A percentile compares a stretch with the other conserved stretches of the same genome.
These are phyloP conservation scores for Ammodytes dubius DNA, from an alignment of 2,113 vertebrate species.

Conservation along the genomic window DNA sequence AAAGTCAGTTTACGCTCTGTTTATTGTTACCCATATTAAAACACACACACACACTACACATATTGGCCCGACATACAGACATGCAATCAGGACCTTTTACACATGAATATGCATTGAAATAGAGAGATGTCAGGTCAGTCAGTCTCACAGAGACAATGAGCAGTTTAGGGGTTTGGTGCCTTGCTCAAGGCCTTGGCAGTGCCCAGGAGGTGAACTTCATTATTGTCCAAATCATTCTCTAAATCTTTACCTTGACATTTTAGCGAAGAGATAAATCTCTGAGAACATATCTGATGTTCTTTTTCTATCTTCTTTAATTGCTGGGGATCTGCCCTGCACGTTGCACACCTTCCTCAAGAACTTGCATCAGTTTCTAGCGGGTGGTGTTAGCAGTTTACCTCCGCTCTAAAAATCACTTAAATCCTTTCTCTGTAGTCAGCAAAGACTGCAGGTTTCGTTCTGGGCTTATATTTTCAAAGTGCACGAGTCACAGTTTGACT, in stretches of 20 bases:
- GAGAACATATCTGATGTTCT: conserved; percentile 11
- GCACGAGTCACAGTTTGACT: conserved; percentile 57
- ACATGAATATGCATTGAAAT: no score
- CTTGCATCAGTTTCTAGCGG: conserved; percentile 51
- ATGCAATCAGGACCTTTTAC: no score
- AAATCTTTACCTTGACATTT: conserved; percentile 31
- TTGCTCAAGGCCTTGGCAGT: no score
- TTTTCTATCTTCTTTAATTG: conserved; percentile 46
- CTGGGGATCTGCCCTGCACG: background rate
- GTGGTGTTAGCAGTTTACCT: conserved; percentile 22
- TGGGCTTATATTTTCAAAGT: conserved; percentile 55
- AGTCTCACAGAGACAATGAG: no score
- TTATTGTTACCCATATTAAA: no score
- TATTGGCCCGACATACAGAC: no score
- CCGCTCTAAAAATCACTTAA: conserved; percentile 44
- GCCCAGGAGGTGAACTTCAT: background rate
- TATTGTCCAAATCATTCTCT: conserved; percentile 1
- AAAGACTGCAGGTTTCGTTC: conserved; percentile 33
- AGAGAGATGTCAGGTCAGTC: no score
- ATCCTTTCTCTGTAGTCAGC: conserved; percentile 50
- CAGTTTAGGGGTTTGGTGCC: no score
- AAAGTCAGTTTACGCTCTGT: no score
- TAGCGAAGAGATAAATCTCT: conserved; percentile 3
- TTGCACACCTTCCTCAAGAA: conserved; percentile 55
- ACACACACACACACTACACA: background rate